Base-by-base conservation (phyloP, 2,888 invertebrate species). In the Atrina japonica region DNA sequence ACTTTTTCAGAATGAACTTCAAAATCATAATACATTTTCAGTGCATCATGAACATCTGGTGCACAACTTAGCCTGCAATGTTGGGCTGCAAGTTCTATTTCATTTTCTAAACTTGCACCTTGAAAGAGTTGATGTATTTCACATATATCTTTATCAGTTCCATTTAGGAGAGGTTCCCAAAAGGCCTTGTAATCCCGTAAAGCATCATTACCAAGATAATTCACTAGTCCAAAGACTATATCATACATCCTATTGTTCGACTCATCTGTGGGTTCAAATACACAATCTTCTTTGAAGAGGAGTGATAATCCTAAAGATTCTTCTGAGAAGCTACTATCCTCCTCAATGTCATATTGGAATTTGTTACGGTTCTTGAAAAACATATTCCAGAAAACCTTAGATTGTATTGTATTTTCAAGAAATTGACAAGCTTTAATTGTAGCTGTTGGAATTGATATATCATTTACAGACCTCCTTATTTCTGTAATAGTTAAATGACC, bases 161-260 rank as follows among this genome's bases (percentile, higher is more conserved):
- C 58, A n/a, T 29, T 30, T 1, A 65, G 29, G 5, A 73, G 50
- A 23, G 68, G 66, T 18, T 16, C 47, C 77, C 77, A 77, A 5
- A 49, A n/a, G 2, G 63, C 35, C 41, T 50, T 50, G 53, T 75
- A 77, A 16, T 50, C 21, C 2, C 52, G 16, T 0, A 9, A 3
- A 29, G 25, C 9, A 16, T 21, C 25, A 1, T 11, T 25, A 21
- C 25, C 23, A 14, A 59, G n/a, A 43, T 59, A 27, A 1, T 16
- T 14, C n/a, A 59, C 25, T 18, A 66, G 40, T 16, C 2, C 7
- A 11, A 27, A 18, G 6, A 11, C 11, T 11, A 35, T 7, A 35
- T 35, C 35, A 35, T 35, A 5, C 1, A 59, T 29, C 16, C 9
- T 23, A 16, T 18, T 40, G 1, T 3, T 16, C 0, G n/a, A 43